These are phyloP conservation scores for Psettodes erumei DNA, from an alignment of 2,113 vertebrate genomes.

Conservation along the genomic window DNA sequence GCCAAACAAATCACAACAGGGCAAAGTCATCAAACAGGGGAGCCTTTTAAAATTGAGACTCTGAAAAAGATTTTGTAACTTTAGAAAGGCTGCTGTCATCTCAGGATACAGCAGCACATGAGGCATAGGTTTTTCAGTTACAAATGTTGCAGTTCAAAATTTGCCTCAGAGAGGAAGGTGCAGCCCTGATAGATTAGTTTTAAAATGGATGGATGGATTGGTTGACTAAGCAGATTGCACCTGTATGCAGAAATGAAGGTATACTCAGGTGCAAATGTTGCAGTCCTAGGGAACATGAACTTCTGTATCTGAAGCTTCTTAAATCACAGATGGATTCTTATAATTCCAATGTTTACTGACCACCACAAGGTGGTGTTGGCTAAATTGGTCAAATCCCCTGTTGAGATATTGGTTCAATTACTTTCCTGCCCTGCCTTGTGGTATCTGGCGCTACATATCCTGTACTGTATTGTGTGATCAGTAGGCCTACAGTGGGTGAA, in stretches of 20 bases:
- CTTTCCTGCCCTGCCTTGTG: slow-evolving; percentile 42
- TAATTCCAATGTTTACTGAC: neutral
- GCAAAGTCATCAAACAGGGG: neutral
- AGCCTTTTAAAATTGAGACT: neutral
- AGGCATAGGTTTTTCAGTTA: neutral
- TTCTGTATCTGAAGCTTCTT: neutral
- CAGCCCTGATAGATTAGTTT: neutral
- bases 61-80: neutral
- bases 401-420: neutral
- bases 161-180: neutral
- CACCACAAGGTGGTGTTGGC: neutral
- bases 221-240: neutral
- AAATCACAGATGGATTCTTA: neutral
- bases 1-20: too few species aligned
- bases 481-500: slow-evolving; percentile 66
- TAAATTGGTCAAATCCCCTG: neutral
- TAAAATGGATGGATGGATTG: too few species aligned
- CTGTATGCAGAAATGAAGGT: neutral
- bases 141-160: neutral
- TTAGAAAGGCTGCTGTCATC: neutral
- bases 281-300: neutral
- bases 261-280: neutral
- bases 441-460: slow-evolving; percentile 26
- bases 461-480: slow-evolving; percentile 41
- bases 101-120: neutral